These are phyloP conservation scores for Siniperca undulata DNA, from an alignment of 2,797 vertebrate species.

Conservation along the genomic window DNA sequence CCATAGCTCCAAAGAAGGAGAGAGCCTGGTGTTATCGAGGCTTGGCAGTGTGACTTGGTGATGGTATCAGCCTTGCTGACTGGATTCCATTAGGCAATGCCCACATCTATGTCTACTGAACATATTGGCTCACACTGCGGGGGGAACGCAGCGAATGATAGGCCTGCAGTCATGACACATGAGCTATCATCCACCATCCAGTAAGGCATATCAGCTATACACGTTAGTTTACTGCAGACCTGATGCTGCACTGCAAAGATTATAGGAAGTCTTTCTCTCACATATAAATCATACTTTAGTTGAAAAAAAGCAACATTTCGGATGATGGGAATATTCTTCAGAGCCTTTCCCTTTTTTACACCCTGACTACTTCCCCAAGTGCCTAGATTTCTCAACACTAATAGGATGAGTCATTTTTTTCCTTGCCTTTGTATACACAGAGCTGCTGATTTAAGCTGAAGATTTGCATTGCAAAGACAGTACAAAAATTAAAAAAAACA, in stretches of 20 bases:
- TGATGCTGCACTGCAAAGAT: constrained; percentile 65
- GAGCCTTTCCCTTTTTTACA: constrained; percentile 29
- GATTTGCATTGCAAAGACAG: constrained; percentile 72
- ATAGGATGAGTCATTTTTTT: constrained; percentile 55
- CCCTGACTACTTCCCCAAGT: constrained; percentile 51
- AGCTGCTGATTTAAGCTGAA: constrained; percentile 71
- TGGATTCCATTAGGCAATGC: constrained; percentile 85
- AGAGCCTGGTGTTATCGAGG: constrained; percentile 77
- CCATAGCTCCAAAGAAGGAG: constrained; percentile 68
- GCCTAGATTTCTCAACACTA: constrained; percentile 61
- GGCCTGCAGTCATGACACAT: constrained; percentile 73
- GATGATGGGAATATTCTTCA: constrained; percentile 50
- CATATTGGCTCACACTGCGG: constrained; percentile 75
- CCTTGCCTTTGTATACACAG: constrained; percentile 51
- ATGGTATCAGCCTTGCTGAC: constrained; percentile 80
- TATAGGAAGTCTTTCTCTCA: constrained; percentile 49
- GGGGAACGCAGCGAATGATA: constrained; percentile 62
- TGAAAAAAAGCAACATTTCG: constrained; percentile 38
- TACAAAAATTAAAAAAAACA: constrained; percentile 58
- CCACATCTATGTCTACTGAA: constrained; percentile 78
- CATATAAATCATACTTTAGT: constrained; percentile 52
- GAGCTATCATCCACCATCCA: constrained; percentile 75
- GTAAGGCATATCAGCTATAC: constrained; percentile 64
- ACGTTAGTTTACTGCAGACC: constrained; percentile 66
- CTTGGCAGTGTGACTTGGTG: constrained; percentile 75